A percentile compares a stretch with the other conserved stretches of the same genome.
Conservation (phyloP, 2,888 invertebrate species). For the Drosophila mettleri region DNA sequence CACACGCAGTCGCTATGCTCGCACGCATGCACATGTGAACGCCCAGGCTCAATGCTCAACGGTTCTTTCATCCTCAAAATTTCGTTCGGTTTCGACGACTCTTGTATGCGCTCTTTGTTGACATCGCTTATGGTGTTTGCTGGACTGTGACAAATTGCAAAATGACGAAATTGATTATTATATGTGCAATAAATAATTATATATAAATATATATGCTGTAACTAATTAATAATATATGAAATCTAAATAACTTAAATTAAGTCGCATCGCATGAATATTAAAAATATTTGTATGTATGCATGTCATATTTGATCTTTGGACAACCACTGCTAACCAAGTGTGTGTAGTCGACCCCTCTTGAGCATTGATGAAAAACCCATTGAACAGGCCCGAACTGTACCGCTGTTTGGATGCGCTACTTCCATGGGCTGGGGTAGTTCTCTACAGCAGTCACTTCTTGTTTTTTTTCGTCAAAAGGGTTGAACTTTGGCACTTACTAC, state of each 20-base stretch:
- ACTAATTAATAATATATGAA: background rate
- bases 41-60: conserved; percentile 8
- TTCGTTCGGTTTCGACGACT: conserved; percentile 17
- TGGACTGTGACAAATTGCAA: background rate
- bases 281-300: too few species aligned
- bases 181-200: too few species aligned
- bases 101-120: conserved; percentile 28
- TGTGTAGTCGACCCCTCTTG: conserved; percentile 33
- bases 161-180: too few species aligned
- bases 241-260: background rate
- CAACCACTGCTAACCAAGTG: conserved; percentile 9
- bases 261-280: background rate
- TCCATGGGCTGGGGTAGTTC: conserved; percentile 33
- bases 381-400: conserved; percentile 39
- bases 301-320: background rate
- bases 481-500: conserved; percentile 52
- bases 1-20: conserved; percentile 17
- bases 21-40: conserved; percentile 13
- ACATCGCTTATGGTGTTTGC: too few species aligned
- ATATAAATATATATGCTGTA: too few species aligned
- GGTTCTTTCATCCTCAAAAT: background rate
- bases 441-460: conserved; percentile 1
- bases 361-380: conserved; percentile 27
- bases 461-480: conserved; percentile 54
- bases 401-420: conserved; percentile 16